Evolutionary conservation across 92 coral and sea anemone species (phyloP).

Genomic region (Epizoanthus illoricatus): DNA sequence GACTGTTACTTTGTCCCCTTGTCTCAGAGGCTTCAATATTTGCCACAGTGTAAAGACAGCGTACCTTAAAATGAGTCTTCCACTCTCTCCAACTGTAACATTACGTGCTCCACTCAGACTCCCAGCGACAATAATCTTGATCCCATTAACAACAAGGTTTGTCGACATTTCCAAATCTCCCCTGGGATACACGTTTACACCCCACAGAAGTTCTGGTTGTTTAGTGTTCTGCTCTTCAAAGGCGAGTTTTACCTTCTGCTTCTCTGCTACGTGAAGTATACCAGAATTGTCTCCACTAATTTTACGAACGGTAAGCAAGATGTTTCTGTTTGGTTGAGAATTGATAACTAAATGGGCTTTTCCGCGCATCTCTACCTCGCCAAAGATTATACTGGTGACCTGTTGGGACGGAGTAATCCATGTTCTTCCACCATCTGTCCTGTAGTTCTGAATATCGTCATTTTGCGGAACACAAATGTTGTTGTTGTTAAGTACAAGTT

Average conservation of each 20-base stretch:
- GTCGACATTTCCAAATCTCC: conserved; percentile 61
- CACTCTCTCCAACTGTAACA: conserved; percentile 64
- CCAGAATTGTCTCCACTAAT: conserved; percentile 66
- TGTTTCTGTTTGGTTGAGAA: conserved; percentile 23
- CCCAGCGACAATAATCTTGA: conserved; percentile 68
- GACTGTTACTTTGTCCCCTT: no score
- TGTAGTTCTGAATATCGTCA: conserved; percentile 54
- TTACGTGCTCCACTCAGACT: conserved; percentile 68
- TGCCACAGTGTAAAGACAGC: neutral
- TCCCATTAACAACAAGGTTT: conserved; percentile 63
- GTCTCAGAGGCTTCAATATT: no score
- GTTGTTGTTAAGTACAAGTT: conserved; percentile 58
- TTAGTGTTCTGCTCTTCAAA: conserved; percentile 23
- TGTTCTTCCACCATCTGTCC: conserved; percentile 61
- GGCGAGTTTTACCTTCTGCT: conserved; percentile 48
- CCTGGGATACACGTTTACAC: conserved; percentile 61
- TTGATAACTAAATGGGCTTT: conserved; percentile 56
- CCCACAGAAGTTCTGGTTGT: conserved; percentile 60
- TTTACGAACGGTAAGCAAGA: conserved; percentile 52
- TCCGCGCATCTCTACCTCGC: conserved; percentile 66
- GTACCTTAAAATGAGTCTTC: conserved; percentile 61
- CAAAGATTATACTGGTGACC: conserved; percentile 39
- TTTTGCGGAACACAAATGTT: conserved; percentile 52
- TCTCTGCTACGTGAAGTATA: conserved; percentile 52
- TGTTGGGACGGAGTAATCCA: conserved; percentile 55